phyloP scores from a whole-genome alignment of 2,797 vertebrate species.

The Champsocephalus esox region DNA sequence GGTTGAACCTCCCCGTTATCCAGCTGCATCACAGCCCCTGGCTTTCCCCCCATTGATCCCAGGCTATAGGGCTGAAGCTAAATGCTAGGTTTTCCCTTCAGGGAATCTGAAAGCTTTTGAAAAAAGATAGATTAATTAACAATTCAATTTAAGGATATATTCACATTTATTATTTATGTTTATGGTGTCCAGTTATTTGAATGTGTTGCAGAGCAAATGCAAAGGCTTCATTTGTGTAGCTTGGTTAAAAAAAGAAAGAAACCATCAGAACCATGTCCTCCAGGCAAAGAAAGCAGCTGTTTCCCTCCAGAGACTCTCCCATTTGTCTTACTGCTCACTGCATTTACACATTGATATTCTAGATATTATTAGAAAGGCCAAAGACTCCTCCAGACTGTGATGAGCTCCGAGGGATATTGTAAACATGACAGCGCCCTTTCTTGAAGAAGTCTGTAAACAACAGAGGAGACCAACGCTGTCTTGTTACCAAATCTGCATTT shows the following conservation, averaged over 20 bases:
- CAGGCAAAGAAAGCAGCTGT: constrained; percentile 48
- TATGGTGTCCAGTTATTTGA: constrained; percentile 25
- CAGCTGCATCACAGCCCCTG: constrained; percentile 72
- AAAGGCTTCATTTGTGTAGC: constrained; percentile 15
- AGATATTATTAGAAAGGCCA: constrained; percentile 59
- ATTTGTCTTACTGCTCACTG: constrained; percentile 39
- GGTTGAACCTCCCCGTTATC: constrained; percentile 78
- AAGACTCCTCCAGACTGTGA: constrained; percentile 66
- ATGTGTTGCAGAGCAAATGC: constrained; percentile 26
- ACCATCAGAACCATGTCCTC: constrained; percentile 18
- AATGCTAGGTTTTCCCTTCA: constrained; percentile 49
- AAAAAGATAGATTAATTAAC: constrained; percentile 41
- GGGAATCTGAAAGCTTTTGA: constrained; percentile 53
- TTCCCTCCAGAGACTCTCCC: constrained; percentile 50
- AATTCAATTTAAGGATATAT: neutral
- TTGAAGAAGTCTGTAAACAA: constrained; percentile 60
- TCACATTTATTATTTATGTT: constrained; percentile 14
- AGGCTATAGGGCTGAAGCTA: constrained; percentile 37
- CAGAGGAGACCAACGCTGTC: constrained; percentile 35
- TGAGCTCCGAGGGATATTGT: constrained; percentile 69
- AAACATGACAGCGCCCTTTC: constrained; percentile 73
- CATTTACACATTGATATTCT: constrained; percentile 54
- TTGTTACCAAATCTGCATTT: constrained; percentile 64
- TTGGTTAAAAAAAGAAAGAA: constrained; percentile 10
- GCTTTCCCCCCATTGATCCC: constrained; percentile 74